Evolutionary conservation across 2,797 vertebrate genomes (phyloP).

Genomic region (Tapirus indicus): DNA sequence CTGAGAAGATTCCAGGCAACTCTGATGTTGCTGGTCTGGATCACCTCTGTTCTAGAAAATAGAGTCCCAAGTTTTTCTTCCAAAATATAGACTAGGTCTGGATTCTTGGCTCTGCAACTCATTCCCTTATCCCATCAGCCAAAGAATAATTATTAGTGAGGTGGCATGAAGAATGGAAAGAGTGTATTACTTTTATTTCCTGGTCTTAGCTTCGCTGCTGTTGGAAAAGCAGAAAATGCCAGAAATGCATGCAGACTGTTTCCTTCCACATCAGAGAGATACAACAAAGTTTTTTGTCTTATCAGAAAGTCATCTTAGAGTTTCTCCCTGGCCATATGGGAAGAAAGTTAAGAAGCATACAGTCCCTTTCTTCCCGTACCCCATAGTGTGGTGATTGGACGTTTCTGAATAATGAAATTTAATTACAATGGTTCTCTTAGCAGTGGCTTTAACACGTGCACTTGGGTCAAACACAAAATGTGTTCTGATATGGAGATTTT

Average conservation of each 20-base stretch:
- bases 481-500: neutral
- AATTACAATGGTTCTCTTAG: neutral
- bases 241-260: neutral
- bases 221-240: neutral
- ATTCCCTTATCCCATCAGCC: neutral
- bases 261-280: neutral
- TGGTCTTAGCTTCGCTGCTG: neutral
- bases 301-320: neutral
- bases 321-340: neutral
- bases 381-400: neutral
- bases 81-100: neutral
- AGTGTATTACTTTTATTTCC: neutral
- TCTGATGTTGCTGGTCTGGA: neutral
- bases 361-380: neutral
- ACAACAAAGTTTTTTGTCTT: neutral
- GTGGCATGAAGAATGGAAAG: neutral
- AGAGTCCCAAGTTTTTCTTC: neutral
- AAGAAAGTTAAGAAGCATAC: neutral
- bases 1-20: neutral
- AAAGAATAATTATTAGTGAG: neutral
- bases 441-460: neutral
- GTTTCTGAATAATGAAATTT: constrained; percentile 8
- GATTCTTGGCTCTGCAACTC: neutral
- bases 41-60: neutral
- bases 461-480: neutral